Base-by-base conservation (phyloP, 37 sponge, comb jelly and placozoan species). In the Beroe ovata region DNA sequence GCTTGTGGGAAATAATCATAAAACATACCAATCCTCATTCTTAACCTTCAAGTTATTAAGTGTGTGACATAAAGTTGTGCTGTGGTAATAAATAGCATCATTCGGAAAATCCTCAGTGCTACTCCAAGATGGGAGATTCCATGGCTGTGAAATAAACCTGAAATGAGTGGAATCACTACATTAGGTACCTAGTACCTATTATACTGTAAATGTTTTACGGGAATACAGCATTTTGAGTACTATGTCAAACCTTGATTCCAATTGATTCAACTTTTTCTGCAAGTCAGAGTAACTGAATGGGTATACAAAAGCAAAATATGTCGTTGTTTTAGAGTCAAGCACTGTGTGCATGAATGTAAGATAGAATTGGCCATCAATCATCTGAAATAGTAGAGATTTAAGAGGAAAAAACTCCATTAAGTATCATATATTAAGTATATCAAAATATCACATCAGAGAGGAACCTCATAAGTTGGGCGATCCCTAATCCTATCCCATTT, bases 281-380 rank as follows among this genome's bases (percentile, higher is more conserved):
- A 93, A 92, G 1, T 95, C 95, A 22, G 91, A 60, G 81, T 97
- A 97, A 8, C 95, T 93, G 93, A 81, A 94, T 4, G 99, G 99
- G 59, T 91, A 97, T 64, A 94, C 94, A 90, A 95, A 97, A 4
- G 99, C 94, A 89, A 93, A 95, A 91, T 92, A 95, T 8, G 90
- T 91, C 14, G 94, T 94, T 23, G 42, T 84, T 29, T 64, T 88
- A 54, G 34, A 29, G 60, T 94, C 92, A 29, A 90, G 60, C 16
- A 95, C 64, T 23, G 90, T 88, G 88, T 93, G 90, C 37, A 89
- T 19, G 77, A 95, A 97, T 14, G 93, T 88, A 16, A 97, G 88
- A 64, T 77, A 90, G 90, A 95, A 66, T 21, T 89, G 81, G 18
- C 91, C 93, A 39, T 94, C 92, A 4, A 25, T 88, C 69, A 93